Conservation (phyloP, 2,888 invertebrate species). For the Amiota communis region DNA sequence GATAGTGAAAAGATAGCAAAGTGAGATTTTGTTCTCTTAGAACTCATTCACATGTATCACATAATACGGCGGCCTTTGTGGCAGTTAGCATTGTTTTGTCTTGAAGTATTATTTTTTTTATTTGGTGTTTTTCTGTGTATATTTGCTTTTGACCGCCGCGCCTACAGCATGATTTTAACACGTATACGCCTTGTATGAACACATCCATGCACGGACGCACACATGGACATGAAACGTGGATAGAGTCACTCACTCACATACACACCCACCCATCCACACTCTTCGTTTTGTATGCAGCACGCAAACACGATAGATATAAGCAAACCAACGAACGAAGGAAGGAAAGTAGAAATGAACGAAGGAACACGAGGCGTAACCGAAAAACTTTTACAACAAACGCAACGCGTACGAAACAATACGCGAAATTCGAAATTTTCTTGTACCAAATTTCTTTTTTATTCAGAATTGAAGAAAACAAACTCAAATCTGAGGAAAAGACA, state of each 20-base stretch:
- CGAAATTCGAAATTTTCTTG: too few relatives aligned
- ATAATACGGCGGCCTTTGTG: conserved; percentile 4
- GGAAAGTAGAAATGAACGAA: neutral
- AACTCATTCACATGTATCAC: conserved; percentile 25
- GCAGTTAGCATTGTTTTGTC: conserved; percentile 9
- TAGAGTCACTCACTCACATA: neutral
- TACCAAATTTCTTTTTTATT: too few relatives aligned
- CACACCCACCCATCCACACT: neutral
- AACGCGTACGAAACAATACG: too few relatives aligned
- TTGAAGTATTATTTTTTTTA: neutral
- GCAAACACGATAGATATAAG: too few relatives aligned
- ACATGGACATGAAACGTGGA: neutral
- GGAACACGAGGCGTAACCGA: neutral
- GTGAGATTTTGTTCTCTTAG: neutral
- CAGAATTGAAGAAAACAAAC: too few relatives aligned
- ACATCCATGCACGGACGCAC: conserved; percentile 22
- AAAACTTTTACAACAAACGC: too few relatives aligned
- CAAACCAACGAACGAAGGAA: neutral
- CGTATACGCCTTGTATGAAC: conserved; percentile 4
- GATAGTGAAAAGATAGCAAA: neutral
- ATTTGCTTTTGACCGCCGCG: conserved; percentile 12
- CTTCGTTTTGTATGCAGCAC: too few relatives aligned
- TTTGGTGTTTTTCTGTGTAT: neutral
- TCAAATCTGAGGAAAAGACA: neutral
- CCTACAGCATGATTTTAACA: conserved; percentile 8